Evolutionary conservation across 2,888 invertebrate species (phyloP), one percentile per base, ranked within the genome.

Genomic region (Aphidoletes aphidimyza): DNA sequence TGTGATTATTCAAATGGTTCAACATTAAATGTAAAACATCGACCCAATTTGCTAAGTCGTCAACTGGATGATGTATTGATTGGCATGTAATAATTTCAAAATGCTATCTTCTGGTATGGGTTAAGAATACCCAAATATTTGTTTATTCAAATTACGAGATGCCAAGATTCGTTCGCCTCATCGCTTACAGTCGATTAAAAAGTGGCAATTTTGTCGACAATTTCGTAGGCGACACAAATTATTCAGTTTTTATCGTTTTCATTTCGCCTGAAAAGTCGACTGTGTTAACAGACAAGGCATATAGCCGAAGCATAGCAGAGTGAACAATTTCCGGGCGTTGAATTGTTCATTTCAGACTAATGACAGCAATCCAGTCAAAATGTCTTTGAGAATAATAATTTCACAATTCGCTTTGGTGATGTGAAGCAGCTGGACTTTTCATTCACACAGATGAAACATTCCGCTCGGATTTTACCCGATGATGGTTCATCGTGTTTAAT

Each of bases 101-200:
- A 42, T 9, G 26, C 30, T 2, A 69, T 5, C 30, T 47, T 47
- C 17, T 39, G 17, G 17, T 17, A 5, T 34, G 69, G 69, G 14
- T 14, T n/a, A n/a, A n/a, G 34, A 14, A 14, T 69, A 14, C 30
- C 34, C 69, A 69, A 69, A 69, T 69, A 69, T 69, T 69, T 69
- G 30, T 69, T 69, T 30, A 69, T 69, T 69, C 69, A 69, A 69
- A 69, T 69, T 30, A 69, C 14, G n/a, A n/a, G n/a, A 69, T 34
- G 9, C 9, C 69, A 30, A 30, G 11, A 14, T 6, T 22, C 26
- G 2, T 2, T 8, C 54, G 26, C 54, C 0, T 69, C n/a, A 42
- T 30, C 14, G 69, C 30, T 69, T 69, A 9, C 2, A 2, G 34
- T 69, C 30, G 69, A 69, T 69, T 30, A 11, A 5, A 30, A 11